Conservation (phyloP, 2,888 invertebrate genomes). For the Noctuana brunneofusca region DNA sequence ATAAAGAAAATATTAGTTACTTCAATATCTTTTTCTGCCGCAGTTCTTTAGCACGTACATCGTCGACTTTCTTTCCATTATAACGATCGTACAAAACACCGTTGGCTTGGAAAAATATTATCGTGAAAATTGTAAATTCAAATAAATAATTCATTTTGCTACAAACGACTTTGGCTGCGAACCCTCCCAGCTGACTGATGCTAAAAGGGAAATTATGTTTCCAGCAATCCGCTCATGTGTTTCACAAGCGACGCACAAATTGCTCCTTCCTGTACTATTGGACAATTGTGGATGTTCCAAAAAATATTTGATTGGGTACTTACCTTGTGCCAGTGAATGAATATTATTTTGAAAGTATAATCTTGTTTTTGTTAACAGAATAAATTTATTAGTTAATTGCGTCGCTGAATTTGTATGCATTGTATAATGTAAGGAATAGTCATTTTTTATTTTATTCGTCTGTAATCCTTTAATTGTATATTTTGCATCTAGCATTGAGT, state of each 20-base stretch:
- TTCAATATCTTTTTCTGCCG: slow-evolving; percentile 48
- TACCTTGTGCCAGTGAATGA: neutral
- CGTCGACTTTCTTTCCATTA: slow-evolving; percentile 57
- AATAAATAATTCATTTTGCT: slow-evolving; percentile 50
- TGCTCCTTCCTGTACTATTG: slow-evolving; percentile 30
- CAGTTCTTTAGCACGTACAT: slow-evolving; percentile 47
- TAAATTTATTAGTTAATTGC: neutral
- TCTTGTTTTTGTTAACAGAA: neutral
- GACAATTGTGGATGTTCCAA: slow-evolving; percentile 25
- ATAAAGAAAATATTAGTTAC: slow-evolving; percentile 47
- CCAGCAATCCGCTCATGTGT: slow-evolving; percentile 28
- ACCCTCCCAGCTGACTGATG: slow-evolving; percentile 26
- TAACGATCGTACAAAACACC: slow-evolving; percentile 55
- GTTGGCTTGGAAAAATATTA: slow-evolving; percentile 45
- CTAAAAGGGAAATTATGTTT: slow-evolving; percentile 36
- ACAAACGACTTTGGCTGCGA: slow-evolving; percentile 27
- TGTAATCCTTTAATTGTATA: too few relatives aligned
- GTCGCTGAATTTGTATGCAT: too few relatives aligned
- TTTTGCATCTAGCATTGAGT: too few relatives aligned
- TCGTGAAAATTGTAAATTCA: slow-evolving; percentile 49
- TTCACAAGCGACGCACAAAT: slow-evolving; percentile 25
- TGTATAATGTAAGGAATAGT: too few relatives aligned
- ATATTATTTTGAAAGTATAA: neutral
- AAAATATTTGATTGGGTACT: slow-evolving; percentile 19
- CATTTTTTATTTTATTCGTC: too few relatives aligned